Evolutionary conservation across 2,888 invertebrate species (phyloP).

Genomic region (Anorthoa munda): DNA sequence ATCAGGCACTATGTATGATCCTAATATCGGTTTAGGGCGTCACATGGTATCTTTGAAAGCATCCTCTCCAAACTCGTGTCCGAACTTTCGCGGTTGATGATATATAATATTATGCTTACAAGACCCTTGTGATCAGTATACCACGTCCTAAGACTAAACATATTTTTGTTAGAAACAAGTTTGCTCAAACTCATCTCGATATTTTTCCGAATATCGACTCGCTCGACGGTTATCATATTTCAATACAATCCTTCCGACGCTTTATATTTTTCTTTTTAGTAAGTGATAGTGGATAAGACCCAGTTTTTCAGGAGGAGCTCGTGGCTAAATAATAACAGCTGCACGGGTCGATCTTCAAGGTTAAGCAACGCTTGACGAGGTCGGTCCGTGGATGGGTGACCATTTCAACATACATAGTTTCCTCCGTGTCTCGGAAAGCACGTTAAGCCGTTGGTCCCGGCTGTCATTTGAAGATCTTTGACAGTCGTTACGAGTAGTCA

Average conservation of each 20-base stretch:
- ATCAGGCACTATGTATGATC: background rate
- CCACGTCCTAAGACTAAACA: background rate
- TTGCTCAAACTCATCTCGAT: background rate
- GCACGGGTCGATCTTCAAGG: no score
- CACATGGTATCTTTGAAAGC: background rate
- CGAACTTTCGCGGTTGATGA: conserved; percentile 7
- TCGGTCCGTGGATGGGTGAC: no score
- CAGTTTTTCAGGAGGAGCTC: no score
- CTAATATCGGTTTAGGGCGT: no score
- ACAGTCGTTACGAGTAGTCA: no score
- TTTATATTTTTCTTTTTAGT: background rate
- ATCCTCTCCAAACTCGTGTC: conserved; percentile 1
- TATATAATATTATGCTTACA: conserved; percentile 14
- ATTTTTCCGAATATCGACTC: background rate
- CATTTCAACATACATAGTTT: no score
- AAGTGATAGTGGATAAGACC: background rate
- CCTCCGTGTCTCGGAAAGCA: no score
- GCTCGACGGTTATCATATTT: conserved; percentile 9
- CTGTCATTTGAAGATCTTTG: no score
- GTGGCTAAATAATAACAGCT: no score
- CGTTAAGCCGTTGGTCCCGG: no score
- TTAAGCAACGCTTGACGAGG: no score
- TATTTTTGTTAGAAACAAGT: conserved; percentile 12
- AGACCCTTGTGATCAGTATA: conserved; percentile 10
- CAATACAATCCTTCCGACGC: background rate